These are phyloP conservation scores for Cinclus cinclus DNA, from an alignment of 2,113 vertebrate species.

Conservation along the genomic window DNA sequence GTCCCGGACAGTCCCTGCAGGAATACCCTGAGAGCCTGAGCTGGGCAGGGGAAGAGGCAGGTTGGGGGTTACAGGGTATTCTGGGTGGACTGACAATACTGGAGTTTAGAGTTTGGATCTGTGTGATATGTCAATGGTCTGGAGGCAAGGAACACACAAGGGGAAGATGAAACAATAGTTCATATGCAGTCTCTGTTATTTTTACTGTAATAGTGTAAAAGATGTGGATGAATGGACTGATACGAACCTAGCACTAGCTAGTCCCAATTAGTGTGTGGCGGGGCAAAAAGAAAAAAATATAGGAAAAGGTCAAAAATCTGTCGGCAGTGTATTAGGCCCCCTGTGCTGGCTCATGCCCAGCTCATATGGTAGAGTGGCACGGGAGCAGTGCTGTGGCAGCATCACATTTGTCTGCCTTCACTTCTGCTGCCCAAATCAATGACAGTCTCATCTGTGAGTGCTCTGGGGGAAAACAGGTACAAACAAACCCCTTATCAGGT, in stretches of 20 bases:
- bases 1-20: not conserved
- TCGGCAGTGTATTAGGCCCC: not conserved
- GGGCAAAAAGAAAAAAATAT: accelerated
- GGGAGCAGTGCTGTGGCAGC: accelerated
- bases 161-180: not conserved
- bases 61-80: not conserved
- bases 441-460: accelerated
- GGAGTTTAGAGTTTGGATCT: not conserved
- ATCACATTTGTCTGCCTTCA: accelerated
- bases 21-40: not conserved
- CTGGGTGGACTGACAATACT: not conserved
- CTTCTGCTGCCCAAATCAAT: not conserved
- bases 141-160: not conserved
- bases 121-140: not conserved
- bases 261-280: not conserved
- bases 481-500: not conserved
- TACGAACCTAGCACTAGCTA: not conserved
- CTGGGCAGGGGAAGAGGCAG: not conserved
- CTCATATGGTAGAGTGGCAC: accelerated
- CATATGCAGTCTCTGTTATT: not conserved
- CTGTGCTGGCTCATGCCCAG: not conserved
- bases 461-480: not conserved
- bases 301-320: not conserved
- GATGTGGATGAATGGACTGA: not conserved
- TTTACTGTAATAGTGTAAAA: not conserved